Base-by-base conservation (phyloP, 2,888 invertebrate genomes). In the Pocota personata region DNA sequence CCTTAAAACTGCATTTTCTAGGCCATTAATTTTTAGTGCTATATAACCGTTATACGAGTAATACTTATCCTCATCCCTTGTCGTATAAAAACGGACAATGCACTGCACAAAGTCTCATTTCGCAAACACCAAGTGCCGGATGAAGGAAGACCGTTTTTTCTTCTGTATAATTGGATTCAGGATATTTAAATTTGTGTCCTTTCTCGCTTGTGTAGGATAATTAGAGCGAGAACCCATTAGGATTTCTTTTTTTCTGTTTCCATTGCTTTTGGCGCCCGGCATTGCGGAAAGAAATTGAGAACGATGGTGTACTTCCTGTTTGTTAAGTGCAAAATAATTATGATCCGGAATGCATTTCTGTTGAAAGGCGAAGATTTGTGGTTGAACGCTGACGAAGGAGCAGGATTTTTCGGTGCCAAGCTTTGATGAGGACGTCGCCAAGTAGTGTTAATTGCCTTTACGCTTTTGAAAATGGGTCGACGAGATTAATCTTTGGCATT, bases 1-100 rank as follows among this genome's bases (percentile, higher is more conserved):
- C 60, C 62, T 78, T 62, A 69, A 71, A 69, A 78, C 43, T 71
- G 78, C 78, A 78, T 71, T 55, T 78, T 62, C 78, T 71, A 55
- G 52, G 78, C 40, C 60, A 78, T 78, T 78, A 62, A 78, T 78
- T 69, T 43, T 32, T 60, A 69, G 40, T 43, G 58, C 69, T 37
- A 50, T 67, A 48, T 58, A 58, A 48, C 48, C 67, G 58, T 58
- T 60, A 35, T 72, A n/a, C n/a, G n/a, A n/a, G n/a, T n/a, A 50
- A 72, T 60, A 37, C 40, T 37, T 37, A 62, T 50, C 50, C 37
- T 50, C 32, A n/a, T 3, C 27, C 24, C n/a, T n/a, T 16, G n/a
- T 30, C 58, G 48, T n/a, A 71, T 43, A 57, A 71, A 69, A 32
- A 14, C 32, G 14, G 12, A 48, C 21, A 35, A 52, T 52, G 66